Base-by-base conservation (phyloP, 2,888 invertebrate genomes). In the Cryptophagus acutangulus region DNA sequence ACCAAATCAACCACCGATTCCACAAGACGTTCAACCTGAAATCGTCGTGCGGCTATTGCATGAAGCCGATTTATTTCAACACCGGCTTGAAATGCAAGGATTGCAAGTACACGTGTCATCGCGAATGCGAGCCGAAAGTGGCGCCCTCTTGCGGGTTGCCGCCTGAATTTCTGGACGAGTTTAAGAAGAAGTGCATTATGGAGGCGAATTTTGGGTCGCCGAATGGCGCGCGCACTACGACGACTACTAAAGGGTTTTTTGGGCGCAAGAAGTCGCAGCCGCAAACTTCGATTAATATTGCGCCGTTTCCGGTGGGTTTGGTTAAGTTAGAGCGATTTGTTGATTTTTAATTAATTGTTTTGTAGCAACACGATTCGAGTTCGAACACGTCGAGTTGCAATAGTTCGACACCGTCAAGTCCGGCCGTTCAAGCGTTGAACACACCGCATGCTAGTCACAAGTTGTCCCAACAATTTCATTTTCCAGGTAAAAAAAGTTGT, bases 381-480 rank as follows among this genome's bases (percentile, higher is more conserved):
- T 93, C 93, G 28, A 92, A 88, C 66, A 90, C 92, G 39, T 94
- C 94, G 39, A 94, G 93, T 68, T 94, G 93, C 74, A 94, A 93
- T 72, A 93, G 92, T 67, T 94, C 94, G 41, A 91, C 93, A 46
- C 94, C 95, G 47, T 94, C 94, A 55, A 93, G 92, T 63, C 95
- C 96, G 35, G 93, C 92, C 55, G 77, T 63, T 58, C 71, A 67
- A 67, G 71, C 59, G 58, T 67, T 63, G 60, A 74, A 61, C 18
- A 69, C 67, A 56, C 69, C 74, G 36, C 65, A 67, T 43, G 66
- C 67, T 38, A 62, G 62, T 62, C 61, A 63, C 55, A 60, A 75
- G 55, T 79, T 79, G 55, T 33, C 17, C 40, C 40, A 51, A 13
- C 82, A 84, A 70, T 89, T 88, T 69, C 80, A 84, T 65, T 88